Percentiles rank a stretch among this genome's conserved stretches.
These are phyloP conservation scores for Halcyon senegalensis DNA, from an alignment of 2,113 vertebrate species.

Conservation along the genomic window DNA sequence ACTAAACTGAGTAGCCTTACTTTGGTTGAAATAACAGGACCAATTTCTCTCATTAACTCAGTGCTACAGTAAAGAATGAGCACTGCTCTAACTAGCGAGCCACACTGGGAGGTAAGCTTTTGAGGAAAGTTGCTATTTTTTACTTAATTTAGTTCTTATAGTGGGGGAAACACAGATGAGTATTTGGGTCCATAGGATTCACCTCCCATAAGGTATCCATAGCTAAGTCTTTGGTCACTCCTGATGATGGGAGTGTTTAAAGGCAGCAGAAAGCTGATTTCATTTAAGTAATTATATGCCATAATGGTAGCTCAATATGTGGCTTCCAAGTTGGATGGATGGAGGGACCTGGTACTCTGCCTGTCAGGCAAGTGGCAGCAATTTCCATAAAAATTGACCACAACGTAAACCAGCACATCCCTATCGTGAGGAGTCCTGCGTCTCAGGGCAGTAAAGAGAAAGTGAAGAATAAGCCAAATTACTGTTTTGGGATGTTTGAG, in stretches of 20 bases:
- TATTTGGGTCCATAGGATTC: neutral
- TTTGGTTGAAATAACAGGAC: neutral
- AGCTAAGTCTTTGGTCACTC: neutral
- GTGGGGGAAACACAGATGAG: neutral
- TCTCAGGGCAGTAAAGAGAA: accelerated
- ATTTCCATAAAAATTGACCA: neutral
- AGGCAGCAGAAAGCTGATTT: neutral
- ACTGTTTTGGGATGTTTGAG: neutral
- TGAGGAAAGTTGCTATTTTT: neutral
- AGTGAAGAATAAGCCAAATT: neutral
- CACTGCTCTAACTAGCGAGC: neutral
- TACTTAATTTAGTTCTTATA: neutral
- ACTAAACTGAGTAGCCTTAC: neutral
- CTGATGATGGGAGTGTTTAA: neutral
- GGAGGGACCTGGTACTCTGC: neutral
- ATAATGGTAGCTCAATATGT: neutral
- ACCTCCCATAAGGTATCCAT: accelerated
- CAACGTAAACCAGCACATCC: accelerated
- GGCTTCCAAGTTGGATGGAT: neutral
- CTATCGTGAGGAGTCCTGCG: neutral
- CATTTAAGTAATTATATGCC: neutral
- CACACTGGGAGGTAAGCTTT: neutral
- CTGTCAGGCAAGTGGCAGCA: neutral
- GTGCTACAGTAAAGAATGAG: neutral
- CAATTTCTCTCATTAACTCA: neutral